These are phyloP conservation scores for Allolobophora icterica DNA, from an alignment of 2,888 invertebrate genomes.

Conservation along the genomic window DNA sequence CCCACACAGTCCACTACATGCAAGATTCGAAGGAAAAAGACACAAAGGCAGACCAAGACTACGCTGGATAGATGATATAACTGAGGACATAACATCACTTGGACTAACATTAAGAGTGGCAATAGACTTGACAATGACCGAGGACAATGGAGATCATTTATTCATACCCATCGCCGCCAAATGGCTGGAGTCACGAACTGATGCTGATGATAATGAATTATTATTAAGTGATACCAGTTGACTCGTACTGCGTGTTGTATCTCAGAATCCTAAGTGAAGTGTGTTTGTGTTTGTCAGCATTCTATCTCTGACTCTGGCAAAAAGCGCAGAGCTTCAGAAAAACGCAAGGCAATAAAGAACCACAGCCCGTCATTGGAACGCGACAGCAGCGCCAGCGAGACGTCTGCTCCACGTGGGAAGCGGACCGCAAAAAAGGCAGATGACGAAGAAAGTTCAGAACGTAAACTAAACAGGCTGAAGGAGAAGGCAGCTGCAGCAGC, in stretches of 20 bases:
- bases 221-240: not conserved
- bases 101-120: too few relatives aligned
- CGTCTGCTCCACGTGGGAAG: constrained; percentile 3
- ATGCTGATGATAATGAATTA: not conserved
- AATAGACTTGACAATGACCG: too few relatives aligned
- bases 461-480: not conserved
- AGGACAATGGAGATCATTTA: too few relatives aligned
- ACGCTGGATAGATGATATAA: too few relatives aligned
- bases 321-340: not conserved
- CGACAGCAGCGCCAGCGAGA: constrained; percentile 21
- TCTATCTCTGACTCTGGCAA: constrained; percentile 26
- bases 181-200: too few relatives aligned
- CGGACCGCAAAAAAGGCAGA: constrained; percentile 21
- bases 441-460: not conserved
- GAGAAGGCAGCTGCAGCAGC: not conserved
- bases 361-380: constrained; percentile 2
- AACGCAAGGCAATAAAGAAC: not conserved
- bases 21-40: too few relatives aligned
- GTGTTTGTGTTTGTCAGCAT: constrained; percentile 20
- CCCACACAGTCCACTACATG: too few relatives aligned
- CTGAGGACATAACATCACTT: too few relatives aligned
- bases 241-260: not conserved
- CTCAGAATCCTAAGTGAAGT: not conserved
- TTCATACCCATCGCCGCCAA: too few relatives aligned
- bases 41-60: too few relatives aligned